These are phyloP conservation scores for Xiphophorus maculatus DNA, from an alignment of 2,113 vertebrate genomes.

Conservation along the genomic window DNA sequence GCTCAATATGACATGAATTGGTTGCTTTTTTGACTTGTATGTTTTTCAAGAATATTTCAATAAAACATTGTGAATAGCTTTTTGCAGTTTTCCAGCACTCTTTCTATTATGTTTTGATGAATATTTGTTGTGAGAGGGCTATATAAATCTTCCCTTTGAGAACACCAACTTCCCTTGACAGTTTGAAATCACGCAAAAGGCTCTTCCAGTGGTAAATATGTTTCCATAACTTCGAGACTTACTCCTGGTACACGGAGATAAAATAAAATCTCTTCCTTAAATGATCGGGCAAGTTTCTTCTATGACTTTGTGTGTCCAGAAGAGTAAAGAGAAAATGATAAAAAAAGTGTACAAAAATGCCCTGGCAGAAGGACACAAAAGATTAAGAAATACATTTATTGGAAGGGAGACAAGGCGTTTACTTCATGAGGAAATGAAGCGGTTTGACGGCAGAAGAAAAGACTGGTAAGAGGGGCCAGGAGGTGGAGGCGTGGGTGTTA, in stretches of 20 bases:
- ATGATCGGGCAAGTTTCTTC: slow-evolving; percentile 38
- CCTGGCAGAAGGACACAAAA: slow-evolving; percentile 41
- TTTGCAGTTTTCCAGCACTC: slow-evolving; percentile 24
- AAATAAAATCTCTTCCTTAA: background rate
- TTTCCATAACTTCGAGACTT: slow-evolving; percentile 34
- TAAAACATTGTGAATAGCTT: slow-evolving; percentile 51
- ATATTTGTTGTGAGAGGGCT: slow-evolving; percentile 33
- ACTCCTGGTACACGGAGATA: background rate
- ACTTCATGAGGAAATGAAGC: slow-evolving; percentile 9
- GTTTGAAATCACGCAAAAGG: slow-evolving; percentile 43
- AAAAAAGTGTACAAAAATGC: slow-evolving; percentile 42
- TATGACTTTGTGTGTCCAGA: background rate
- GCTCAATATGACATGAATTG: slow-evolving; percentile 63
- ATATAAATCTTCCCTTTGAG: slow-evolving; percentile 36
- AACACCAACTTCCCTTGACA: slow-evolving; percentile 42
- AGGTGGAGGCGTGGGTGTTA: slow-evolving; percentile 49
- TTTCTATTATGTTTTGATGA: slow-evolving; percentile 34
- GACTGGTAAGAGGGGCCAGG: slow-evolving; percentile 10
- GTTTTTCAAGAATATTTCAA: slow-evolving; percentile 57
- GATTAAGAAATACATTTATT: background rate
- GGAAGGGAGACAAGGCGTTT: background rate
- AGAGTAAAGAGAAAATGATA: slow-evolving; percentile 21
- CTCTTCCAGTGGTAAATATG: slow-evolving; percentile 39
- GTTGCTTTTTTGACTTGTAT: slow-evolving; percentile 59
- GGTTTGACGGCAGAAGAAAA: slow-evolving; percentile 1